phyloP scores from a whole-genome alignment of 2,797 vertebrate species.

The Brachyalestes nurse region DNA sequence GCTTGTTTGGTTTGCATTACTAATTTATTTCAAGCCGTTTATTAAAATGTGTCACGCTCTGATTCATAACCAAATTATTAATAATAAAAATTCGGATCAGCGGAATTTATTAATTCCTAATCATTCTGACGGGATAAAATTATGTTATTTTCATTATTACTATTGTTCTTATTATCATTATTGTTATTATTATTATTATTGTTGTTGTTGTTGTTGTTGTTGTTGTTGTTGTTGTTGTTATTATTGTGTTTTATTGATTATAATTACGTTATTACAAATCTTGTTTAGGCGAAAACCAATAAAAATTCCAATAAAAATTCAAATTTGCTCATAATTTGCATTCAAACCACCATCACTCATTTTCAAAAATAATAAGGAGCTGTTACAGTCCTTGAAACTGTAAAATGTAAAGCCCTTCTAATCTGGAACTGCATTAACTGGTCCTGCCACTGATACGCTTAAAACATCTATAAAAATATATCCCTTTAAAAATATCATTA shows the following conservation, averaged over 20 bases:
- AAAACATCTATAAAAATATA: background rate
- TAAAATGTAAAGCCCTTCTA: background rate
- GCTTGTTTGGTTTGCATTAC: background rate
- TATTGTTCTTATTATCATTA: background rate
- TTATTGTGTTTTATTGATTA: too few species aligned
- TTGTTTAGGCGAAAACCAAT: background rate
- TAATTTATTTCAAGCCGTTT: background rate
- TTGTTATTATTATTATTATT: background rate
- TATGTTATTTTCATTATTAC: background rate
- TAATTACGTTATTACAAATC: too few species aligned
- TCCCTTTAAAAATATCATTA: background rate
- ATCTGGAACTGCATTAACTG: background rate
- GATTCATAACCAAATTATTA: background rate
- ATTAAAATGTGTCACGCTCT: background rate
- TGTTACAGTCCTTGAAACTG: background rate
- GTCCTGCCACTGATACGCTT: too few species aligned
- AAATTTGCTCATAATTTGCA: background rate
- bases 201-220: background rate
- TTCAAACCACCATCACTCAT: background rate
- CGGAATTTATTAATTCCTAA: too few species aligned
- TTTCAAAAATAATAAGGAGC: background rate
- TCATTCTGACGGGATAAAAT: too few species aligned
- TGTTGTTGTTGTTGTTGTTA: background rate
- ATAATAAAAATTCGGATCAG: background rate
- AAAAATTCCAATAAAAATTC: background rate